phyloP scores from a whole-genome alignment of 2,888 invertebrate species.

The Apocheima hispidaria region DNA sequence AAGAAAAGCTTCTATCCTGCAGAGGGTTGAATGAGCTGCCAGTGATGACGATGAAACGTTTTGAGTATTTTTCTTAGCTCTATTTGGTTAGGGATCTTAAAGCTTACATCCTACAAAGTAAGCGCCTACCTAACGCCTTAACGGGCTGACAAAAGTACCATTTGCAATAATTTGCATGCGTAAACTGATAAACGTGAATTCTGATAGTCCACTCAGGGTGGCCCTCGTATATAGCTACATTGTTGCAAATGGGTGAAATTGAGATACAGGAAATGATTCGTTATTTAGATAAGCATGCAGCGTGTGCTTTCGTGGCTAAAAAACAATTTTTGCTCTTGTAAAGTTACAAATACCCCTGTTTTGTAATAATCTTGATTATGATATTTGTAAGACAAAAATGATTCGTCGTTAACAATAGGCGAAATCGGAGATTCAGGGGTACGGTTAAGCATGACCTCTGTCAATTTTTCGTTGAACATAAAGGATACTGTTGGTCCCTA shows the following conservation, averaged over 20 bases:
- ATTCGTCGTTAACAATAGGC: no score
- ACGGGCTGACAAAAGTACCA: conserved; percentile 63
- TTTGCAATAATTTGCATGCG: conserved; percentile 79
- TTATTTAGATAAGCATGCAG: conserved; percentile 17
- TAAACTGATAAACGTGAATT: conserved; percentile 69
- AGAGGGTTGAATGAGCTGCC: no score
- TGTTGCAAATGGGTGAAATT: conserved; percentile 23
- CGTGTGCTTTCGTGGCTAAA: neutral
- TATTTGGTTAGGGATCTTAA: neutral
- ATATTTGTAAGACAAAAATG: no score
- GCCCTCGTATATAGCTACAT: conserved; percentile 50
- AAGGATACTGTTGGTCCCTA: no score
- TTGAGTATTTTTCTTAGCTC: neutral
- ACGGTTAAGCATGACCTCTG: no score
- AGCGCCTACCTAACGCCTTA: conserved; percentile 29
- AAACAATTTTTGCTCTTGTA: neutral
- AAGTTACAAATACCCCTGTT: no score
- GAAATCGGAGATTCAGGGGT: no score
- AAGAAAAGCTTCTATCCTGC: no score
- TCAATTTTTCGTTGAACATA: no score
- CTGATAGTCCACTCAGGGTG: conserved; percentile 61
- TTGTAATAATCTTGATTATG: neutral
- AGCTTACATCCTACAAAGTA: conserved; percentile 2
- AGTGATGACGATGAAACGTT: no score
- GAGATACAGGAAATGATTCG: conserved; percentile 28